Base-by-base conservation (phyloP, 2,797 vertebrate species). In the Geotrypetes seraphini region DNA sequence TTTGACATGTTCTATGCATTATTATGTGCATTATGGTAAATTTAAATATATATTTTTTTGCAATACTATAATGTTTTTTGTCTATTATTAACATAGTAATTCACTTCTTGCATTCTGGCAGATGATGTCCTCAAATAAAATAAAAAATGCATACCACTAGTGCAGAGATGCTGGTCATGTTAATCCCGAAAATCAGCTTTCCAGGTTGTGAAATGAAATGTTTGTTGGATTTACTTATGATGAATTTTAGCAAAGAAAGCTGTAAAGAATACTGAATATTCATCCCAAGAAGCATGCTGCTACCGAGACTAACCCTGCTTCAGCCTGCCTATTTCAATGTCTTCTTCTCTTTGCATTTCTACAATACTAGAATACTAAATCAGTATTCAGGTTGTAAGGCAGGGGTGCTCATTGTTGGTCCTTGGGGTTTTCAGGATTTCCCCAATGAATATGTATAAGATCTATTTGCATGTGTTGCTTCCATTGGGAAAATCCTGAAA, bases 361-460 rank as follows among this genome's bases (percentile, higher is more conserved):
- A n/a, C n/a, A n/a, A n/a, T n/a, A n/a, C n/a, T n/a, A n/a, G n/a
- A n/a, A 24, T 31, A 18, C 26, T 19, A 29, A 12, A 44, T 44
- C 33, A 41, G 33, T 40, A 29, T 47, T 39, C 22, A 22, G 17
- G 13, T 22, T 33, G 41, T 58, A 56, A 35, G 28, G n/a, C n/a
- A n/a, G n/a, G n/a, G n/a, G n/a, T n/a, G n/a, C n/a, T n/a, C n/a
- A n/a, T n/a, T n/a, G n/a, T n/a, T n/a, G n/a, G n/a, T n/a, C n/a
- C n/a, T n/a, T n/a, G n/a, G n/a, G n/a, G n/a, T n/a, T n/a, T n/a
- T n/a, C n/a, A n/a, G n/a, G n/a, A n/a, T n/a, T n/a, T n/a, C n/a
- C n/a, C n/a, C n/a, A n/a, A n/a, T n/a, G n/a, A n/a, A n/a, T n/a
- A n/a, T n/a, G n/a, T n/a, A n/a, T n/a, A n/a, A n/a, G n/a, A n/a